Evolutionary conservation across 30 jellyfish, hydroid and myxozoan species (phyloP).

Genomic region (Hydractinia echinata): DNA sequence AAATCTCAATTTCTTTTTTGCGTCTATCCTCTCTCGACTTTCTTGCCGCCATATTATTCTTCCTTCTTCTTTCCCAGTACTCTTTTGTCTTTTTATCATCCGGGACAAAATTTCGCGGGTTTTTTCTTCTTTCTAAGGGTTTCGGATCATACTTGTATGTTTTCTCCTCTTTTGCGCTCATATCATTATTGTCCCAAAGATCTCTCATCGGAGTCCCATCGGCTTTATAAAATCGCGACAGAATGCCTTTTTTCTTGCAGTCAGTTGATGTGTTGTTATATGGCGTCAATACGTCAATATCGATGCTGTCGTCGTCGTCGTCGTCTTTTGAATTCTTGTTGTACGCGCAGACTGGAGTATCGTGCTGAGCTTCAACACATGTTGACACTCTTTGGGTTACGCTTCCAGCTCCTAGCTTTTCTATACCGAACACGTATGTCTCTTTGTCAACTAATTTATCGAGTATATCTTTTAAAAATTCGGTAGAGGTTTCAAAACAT

Average conservation of each 20-base stretch:
- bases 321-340: not conserved
- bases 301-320: not conserved
- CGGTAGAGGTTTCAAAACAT: conserved; percentile 4
- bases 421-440: not conserved
- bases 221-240: conserved; percentile 14
- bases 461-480: conserved; percentile 7
- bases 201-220: conserved; percentile 11
- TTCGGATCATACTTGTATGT: conserved; percentile 24
- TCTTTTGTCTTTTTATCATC: conserved; percentile 15
- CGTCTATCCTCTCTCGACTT: conserved; percentile 25
- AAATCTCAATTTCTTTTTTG: conserved; percentile 20
- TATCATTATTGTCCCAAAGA: conserved; percentile 11
- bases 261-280: not conserved
- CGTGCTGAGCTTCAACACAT: not conserved
- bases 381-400: not conserved
- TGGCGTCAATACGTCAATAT: not conserved
- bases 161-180: conserved; percentile 8
- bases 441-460: conserved; percentile 19
- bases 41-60: conserved; percentile 16
- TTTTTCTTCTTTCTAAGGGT: conserved; percentile 13
- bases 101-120: conserved; percentile 23
- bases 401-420: not conserved
- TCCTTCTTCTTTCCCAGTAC: conserved; percentile 18
- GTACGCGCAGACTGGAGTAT: not conserved
- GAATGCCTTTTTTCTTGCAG: not conserved